A percentile compares a stretch with the other conserved stretches of the same genome.
phyloP scores from a whole-genome alignment of 2,113 vertebrate species.

The Oriolus oriolus region DNA sequence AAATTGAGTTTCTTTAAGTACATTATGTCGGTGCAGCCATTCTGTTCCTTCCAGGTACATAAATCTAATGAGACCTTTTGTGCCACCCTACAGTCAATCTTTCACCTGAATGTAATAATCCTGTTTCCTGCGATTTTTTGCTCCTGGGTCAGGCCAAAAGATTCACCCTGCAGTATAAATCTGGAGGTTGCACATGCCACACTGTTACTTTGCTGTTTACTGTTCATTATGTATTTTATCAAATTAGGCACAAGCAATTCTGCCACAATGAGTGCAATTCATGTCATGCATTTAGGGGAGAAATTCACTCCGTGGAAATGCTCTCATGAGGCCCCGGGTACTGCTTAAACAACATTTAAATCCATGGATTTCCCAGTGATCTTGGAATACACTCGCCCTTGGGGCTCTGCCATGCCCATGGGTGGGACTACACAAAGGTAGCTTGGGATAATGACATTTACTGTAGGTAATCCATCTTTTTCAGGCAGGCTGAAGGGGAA shows the following conservation, averaged over 20 bases:
- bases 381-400: background rate
- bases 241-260: background rate
- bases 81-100: background rate
- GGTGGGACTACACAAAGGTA: background rate
- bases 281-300: background rate
- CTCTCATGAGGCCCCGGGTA: background rate
- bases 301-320: background rate
- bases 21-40: background rate
- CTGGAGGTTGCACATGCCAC: background rate
- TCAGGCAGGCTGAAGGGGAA: background rate
- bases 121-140: background rate
- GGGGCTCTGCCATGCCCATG: background rate
- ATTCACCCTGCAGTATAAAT: background rate
- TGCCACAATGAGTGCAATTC: background rate
- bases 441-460: background rate
- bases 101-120: background rate
- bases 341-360: background rate
- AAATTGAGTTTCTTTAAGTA: background rate
- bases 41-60: background rate
- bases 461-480: background rate
- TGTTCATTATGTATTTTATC: background rate
- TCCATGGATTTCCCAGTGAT: background rate
- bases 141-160: background rate
- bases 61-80: background rate
- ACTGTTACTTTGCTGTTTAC: background rate